Evolutionary conservation across 1,140 invertebrate genomes (phyloP).

Genomic region (Delia radicum): DNA sequence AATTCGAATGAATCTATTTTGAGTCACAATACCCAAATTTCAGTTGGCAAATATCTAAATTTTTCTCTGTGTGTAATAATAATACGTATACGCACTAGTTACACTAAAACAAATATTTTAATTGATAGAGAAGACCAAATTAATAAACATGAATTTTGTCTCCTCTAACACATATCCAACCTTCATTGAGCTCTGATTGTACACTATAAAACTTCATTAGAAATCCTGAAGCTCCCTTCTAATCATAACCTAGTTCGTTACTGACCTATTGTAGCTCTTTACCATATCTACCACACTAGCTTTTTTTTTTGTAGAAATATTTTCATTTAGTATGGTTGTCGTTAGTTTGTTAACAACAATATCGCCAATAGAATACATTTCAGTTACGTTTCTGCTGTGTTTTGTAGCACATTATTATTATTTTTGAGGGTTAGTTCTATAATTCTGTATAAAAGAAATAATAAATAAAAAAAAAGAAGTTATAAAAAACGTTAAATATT

Average conservation of each 20-base stretch:
- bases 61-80: too few species aligned
- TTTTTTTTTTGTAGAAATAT: neutral
- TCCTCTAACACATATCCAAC: too few species aligned
- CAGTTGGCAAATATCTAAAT: too few species aligned
- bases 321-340: neutral
- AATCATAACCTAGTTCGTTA: neutral
- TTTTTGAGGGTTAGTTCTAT: neutral
- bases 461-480: neutral
- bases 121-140: too few species aligned
- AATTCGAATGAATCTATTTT: too few species aligned
- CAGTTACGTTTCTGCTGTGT: slow-evolving; percentile 22
- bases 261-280: neutral
- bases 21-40: too few species aligned
- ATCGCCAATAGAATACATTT: neutral
- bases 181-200: too few species aligned
- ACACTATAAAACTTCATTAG: too few species aligned
- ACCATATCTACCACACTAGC: neutral
- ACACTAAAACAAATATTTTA: too few species aligned
- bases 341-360: neutral
- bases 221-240: neutral
- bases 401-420: slow-evolving; percentile 2
- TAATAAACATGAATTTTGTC: too few species aligned
- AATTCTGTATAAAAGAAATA: neutral
- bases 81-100: too few species aligned
- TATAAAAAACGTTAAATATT: slow-evolving; percentile 5